Evolutionary conservation across 2,888 invertebrate species (phyloP).

Genomic region (Craniophora ligustri): DNA sequence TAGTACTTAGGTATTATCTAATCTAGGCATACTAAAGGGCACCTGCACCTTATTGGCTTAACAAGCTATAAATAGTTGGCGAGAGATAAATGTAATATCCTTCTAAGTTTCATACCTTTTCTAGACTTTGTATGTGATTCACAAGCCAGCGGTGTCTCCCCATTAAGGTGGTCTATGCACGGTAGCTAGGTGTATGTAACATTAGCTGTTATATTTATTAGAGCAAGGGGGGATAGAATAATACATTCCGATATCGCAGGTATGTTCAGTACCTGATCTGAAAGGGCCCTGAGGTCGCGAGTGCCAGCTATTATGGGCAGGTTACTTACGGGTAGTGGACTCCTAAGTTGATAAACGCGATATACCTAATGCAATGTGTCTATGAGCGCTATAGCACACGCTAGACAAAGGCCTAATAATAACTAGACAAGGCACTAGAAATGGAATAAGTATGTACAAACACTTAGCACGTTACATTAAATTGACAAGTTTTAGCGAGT

Average conservation of each 20-base stretch:
- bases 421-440: background rate
- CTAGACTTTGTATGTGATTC: slow-evolving; percentile 21
- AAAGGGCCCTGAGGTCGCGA: too few relatives aligned
- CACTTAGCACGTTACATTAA: slow-evolving; percentile 4
- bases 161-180: too few relatives aligned
- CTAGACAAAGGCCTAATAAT: background rate
- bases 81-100: too few relatives aligned
- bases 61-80: background rate
- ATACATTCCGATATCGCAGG: too few relatives aligned
- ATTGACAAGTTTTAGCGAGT: slow-evolving; percentile 7
- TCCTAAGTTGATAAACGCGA: too few relatives aligned
- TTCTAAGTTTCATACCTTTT: background rate
- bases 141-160: background rate
- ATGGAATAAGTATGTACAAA: background rate
- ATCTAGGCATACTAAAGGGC: too few relatives aligned
- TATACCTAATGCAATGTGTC: background rate
- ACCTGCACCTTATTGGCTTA: slow-evolving; percentile 1
- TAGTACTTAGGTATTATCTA: background rate
- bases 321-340: too few relatives aligned
- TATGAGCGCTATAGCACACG: background rate
- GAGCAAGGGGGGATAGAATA: too few relatives aligned
- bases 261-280: too few relatives aligned
- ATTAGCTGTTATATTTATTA: too few relatives aligned
- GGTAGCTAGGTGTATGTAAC: too few relatives aligned
- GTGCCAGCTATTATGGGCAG: too few relatives aligned